A percentile compares a stretch with the other conserved stretches of the same genome.
Conservation (phyloP, 92 coral and sea anemone genomes). For the Epizoanthus scotinus region DNA sequence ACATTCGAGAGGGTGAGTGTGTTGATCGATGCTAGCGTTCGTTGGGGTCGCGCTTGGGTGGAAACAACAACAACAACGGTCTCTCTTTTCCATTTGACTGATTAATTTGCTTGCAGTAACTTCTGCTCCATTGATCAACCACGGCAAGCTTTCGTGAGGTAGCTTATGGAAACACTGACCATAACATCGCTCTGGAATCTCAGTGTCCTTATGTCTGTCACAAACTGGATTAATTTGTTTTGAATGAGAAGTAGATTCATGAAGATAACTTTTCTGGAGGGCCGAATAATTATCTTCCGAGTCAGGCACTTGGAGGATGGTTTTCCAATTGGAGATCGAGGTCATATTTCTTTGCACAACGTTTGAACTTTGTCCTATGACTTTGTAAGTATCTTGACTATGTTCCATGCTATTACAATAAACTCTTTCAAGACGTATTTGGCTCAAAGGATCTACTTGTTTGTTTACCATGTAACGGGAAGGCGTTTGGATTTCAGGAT, state of each 20-base stretch:
- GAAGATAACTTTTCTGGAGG: not conserved
- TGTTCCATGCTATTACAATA: not conserved
- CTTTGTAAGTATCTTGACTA: not conserved
- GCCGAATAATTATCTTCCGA: not conserved
- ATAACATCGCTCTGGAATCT: not conserved
- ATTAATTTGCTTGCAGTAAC: not conserved
- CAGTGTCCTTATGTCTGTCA: not conserved
- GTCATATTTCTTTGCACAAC: not conserved
- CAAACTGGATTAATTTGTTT: not conserved
- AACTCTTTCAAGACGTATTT: slow-evolving; percentile 2
- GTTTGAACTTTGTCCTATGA: not conserved
- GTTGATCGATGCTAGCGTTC: not conserved
- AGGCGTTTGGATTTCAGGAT: not conserved
- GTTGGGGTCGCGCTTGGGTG: not conserved
- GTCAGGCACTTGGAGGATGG: not conserved
- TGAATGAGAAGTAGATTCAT: not conserved
- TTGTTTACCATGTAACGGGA: not conserved
- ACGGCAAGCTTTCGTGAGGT: not conserved
- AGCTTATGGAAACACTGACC: not conserved
- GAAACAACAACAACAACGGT: not conserved
- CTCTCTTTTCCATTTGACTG: not conserved
- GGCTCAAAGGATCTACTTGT: not conserved
- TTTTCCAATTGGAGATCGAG: not conserved
- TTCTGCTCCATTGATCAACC: not conserved
- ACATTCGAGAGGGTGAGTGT: not conserved